These are phyloP conservation scores for Mystacides longicornis DNA, from an alignment of 2,888 invertebrate genomes.

Conservation along the genomic window DNA sequence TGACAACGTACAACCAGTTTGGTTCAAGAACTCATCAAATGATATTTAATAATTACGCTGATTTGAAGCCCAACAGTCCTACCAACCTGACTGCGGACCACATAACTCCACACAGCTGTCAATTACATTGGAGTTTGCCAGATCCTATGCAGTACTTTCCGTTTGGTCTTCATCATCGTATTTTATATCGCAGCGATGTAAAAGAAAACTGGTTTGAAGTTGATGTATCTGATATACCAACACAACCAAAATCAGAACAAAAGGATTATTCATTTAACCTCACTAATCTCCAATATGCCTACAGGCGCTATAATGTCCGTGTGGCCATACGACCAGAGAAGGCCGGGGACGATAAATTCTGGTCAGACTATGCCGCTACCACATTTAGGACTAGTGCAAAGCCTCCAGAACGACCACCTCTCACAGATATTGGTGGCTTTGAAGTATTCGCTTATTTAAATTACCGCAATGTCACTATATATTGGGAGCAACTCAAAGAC, in stretches of 20 bases:
- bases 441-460: slow-evolving; percentile 49
- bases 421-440: slow-evolving; percentile 66
- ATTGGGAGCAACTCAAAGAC: slow-evolving; percentile 69
- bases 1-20: slow-evolving; percentile 48
- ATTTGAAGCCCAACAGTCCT: slow-evolving; percentile 34
- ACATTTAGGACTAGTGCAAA: slow-evolving; percentile 55
- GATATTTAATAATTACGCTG: slow-evolving; percentile 43
- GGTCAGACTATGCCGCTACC: slow-evolving; percentile 60
- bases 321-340: slow-evolving; percentile 56
- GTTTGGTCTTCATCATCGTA: slow-evolving; percentile 41
- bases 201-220: slow-evolving; percentile 42
- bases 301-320: slow-evolving; percentile 63
- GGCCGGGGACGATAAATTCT: slow-evolving; percentile 46
- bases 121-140: slow-evolving; percentile 44
- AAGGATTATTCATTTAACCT: slow-evolving; percentile 43
- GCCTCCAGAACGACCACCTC: slow-evolving; percentile 59
- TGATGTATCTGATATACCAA: slow-evolving; percentile 35
- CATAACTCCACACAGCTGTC: slow-evolving; percentile 26
- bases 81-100: slow-evolving; percentile 4
- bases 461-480: slow-evolving; percentile 59
- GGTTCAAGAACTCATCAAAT: slow-evolving; percentile 41
- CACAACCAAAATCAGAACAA: slow-evolving; percentile 29
- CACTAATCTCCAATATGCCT: slow-evolving; percentile 54
- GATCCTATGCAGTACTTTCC: slow-evolving; percentile 44
- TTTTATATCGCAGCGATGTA: slow-evolving; percentile 47